Conservation (phyloP, 2,113 vertebrate species). For the Cebidichthys violaceus region DNA sequence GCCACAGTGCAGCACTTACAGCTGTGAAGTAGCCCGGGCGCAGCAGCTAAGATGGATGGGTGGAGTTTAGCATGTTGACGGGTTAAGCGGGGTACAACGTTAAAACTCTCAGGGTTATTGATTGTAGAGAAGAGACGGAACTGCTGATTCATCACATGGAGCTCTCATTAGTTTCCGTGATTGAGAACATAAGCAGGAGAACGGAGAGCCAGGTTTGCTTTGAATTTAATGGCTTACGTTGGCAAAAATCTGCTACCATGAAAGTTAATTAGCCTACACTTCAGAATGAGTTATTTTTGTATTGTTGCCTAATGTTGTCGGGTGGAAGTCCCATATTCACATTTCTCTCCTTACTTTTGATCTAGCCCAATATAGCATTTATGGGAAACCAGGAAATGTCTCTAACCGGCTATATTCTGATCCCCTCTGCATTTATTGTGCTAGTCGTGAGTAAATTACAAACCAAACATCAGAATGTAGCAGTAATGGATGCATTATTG, state of each 20-base stretch:
- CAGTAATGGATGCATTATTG: not conserved
- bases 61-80: conserved; percentile 71
- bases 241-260: not conserved
- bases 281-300: not conserved
- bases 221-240: not conserved
- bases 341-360: conserved; percentile 1
- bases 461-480: not conserved
- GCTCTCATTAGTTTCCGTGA: not conserved
- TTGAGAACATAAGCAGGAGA: conserved; percentile 27
- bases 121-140: conserved; percentile 54
- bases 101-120: conserved; percentile 61
- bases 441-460: not conserved
- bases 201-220: not conserved
- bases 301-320: not conserved
- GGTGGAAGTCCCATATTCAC: accelerated
- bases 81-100: conserved; percentile 53
- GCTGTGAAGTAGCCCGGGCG: conserved; percentile 43
- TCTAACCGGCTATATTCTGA: not conserved
- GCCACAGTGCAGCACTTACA: conserved; percentile 44
- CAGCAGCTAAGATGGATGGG: conserved; percentile 68
- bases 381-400: not conserved
- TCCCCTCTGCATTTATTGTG: not conserved
- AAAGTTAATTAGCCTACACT: not conserved
- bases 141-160: conserved; percentile 40
- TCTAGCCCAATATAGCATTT: not conserved